Conservation (phyloP, 2,888 invertebrate species). For the Cephalotes varians region DNA sequence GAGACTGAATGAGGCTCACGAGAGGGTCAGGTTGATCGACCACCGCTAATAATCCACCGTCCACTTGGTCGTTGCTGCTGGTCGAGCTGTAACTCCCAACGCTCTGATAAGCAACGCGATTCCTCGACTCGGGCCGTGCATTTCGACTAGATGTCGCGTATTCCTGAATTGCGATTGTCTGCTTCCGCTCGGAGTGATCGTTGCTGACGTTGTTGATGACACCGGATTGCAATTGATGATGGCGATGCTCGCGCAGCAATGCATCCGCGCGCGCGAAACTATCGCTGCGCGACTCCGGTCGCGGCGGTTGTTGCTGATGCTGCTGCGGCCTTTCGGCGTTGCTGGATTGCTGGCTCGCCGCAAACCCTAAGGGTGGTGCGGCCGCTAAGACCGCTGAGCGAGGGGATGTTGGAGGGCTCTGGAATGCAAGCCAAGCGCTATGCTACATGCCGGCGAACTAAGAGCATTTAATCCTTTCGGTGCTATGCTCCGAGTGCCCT, state of each 20-base stretch:
- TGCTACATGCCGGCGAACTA: slow-evolving; percentile 70
- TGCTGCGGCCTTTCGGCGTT: slow-evolving; percentile 51
- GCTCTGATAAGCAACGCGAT: slow-evolving; percentile 64
- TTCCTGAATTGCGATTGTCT: slow-evolving; percentile 31
- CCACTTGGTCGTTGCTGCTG: slow-evolving; percentile 72
- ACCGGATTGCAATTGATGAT: slow-evolving; percentile 84
- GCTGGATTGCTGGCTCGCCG: slow-evolving; percentile 71
- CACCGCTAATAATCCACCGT: slow-evolving; percentile 78
- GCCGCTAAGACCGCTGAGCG: slow-evolving; percentile 79
- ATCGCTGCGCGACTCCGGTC: slow-evolving; percentile 82
- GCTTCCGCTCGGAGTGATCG: slow-evolving; percentile 60
- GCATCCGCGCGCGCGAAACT: slow-evolving; percentile 82
- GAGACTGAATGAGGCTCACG: slow-evolving; percentile 83
- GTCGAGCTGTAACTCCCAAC: slow-evolving; percentile 84
- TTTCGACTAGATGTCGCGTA: slow-evolving; percentile 42
- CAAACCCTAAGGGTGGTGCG: slow-evolving; percentile 79
- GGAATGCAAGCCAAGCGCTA: slow-evolving; percentile 83
- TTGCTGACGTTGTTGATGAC: slow-evolving; percentile 6
- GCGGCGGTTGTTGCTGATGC: slow-evolving; percentile 76
- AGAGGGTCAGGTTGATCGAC: slow-evolving; percentile 80
- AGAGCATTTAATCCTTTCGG: slow-evolving; percentile 59
- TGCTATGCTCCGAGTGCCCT: slow-evolving; percentile 52
- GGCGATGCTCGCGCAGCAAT: slow-evolving; percentile 79
- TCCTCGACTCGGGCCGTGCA: slow-evolving; percentile 71
- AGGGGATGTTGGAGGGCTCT: slow-evolving; percentile 84